phyloP scores from a whole-genome alignment of 2,888 invertebrate species.

The Acanthosepion pharaonis region DNA sequence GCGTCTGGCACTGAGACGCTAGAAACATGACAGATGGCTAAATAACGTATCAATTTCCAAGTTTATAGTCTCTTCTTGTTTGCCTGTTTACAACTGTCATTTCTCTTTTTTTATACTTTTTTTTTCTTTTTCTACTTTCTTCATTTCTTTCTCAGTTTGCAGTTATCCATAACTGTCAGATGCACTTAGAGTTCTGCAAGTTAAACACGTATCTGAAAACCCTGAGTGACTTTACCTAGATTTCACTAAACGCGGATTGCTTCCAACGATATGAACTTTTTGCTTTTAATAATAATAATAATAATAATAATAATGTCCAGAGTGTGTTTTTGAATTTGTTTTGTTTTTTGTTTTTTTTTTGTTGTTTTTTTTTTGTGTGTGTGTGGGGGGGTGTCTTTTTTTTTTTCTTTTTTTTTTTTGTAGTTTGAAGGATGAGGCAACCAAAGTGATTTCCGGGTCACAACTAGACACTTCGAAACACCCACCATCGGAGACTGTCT shows the following conservation, averaged over 20 bases:
- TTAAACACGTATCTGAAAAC: neutral
- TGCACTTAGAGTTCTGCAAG: conserved; percentile 9
- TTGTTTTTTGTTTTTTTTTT: no score
- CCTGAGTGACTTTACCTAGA: neutral
- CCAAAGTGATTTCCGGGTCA: no score
- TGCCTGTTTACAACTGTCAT: neutral
- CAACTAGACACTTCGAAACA: no score
- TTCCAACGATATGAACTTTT: neutral
- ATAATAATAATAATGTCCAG: no score
- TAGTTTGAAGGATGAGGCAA: no score
- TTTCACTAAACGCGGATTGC: neutral
- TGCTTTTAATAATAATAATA: neutral
- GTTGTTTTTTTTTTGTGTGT: no score
- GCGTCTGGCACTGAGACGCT: neutral
- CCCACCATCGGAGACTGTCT: no score
- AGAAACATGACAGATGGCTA: conserved; percentile 11
- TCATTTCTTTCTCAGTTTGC: neutral
- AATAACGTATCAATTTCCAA: conserved; percentile 33
- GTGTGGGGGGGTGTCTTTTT: no score
- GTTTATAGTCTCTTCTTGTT: conserved; percentile 33
- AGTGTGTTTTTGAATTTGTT: no score
- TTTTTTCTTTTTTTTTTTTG: no score
- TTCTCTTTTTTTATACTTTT: neutral
- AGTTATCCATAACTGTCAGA: conserved; percentile 14
- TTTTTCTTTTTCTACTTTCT: neutral